phyloP scores from a whole-genome alignment of 2,797 vertebrate genomes.

The Hydrophis major region DNA sequence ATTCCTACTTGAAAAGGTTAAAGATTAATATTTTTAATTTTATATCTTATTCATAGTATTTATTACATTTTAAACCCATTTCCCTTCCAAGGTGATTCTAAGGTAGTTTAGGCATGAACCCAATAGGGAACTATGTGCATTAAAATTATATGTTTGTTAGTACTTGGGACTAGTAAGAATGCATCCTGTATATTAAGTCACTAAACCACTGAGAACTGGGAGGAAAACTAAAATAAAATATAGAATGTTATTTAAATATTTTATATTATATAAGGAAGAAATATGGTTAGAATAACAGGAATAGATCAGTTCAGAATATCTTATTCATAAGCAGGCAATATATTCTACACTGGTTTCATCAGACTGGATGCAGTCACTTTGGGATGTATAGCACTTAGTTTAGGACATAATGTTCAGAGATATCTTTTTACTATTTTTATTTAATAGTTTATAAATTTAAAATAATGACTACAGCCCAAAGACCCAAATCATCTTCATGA shows the following conservation, averaged over 20 bases:
- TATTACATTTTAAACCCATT: background rate
- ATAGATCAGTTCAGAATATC: conserved; percentile 4
- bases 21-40: background rate
- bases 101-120: background rate
- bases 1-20: background rate
- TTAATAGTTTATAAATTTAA: conserved; percentile 12
- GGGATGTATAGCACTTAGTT: conserved; percentile 37
- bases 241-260: background rate
- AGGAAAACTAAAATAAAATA: background rate
- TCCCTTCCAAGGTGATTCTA: background rate
- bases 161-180: background rate
- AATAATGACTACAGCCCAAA: conserved; percentile 43
- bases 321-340: background rate
- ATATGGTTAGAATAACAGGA: background rate
- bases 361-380: conserved; percentile 7
- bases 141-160: background rate
- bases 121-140: background rate
- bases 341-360: background rate
- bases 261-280: background rate
- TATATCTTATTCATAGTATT: background rate
- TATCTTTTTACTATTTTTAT: conserved; percentile 21
- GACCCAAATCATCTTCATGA: conserved; percentile 40
- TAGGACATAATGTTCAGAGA: background rate
- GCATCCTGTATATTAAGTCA: background rate
- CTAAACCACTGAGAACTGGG: background rate